Evolutionary conservation across 2,797 vertebrate genomes (phyloP).

Genomic region (Acanthurus tractus): DNA sequence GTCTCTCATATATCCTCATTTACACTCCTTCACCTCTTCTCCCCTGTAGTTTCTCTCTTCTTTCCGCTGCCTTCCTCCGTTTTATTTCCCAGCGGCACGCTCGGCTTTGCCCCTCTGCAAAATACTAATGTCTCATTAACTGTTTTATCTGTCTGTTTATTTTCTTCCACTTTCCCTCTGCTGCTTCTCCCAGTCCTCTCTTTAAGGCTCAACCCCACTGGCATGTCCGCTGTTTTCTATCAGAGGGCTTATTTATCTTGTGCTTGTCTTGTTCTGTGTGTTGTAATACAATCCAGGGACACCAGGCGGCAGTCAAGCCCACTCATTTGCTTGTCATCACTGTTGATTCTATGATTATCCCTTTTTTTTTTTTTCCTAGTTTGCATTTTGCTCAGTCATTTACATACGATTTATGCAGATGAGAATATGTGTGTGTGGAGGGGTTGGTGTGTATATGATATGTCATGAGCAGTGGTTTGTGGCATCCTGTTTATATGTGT

Average conservation of each 20-base stretch:
- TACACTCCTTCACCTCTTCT: conserved; percentile 41
- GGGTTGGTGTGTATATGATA: neutral
- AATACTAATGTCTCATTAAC: conserved; percentile 74
- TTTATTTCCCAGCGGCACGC: conserved; percentile 65
- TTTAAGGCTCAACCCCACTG: conserved; percentile 41
- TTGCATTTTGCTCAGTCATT: conserved; percentile 6
- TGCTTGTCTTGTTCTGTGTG: conserved; percentile 13
- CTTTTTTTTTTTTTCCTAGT: neutral
- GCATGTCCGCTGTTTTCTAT: conserved; percentile 49
- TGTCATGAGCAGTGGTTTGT: conserved; percentile 1
- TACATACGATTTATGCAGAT: conserved; percentile 22
- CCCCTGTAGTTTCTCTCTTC: conserved; percentile 29
- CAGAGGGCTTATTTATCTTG: conserved; percentile 35
- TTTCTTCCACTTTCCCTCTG: conserved; percentile 36
- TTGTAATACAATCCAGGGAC: conserved; percentile 58
- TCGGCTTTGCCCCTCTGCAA: conserved; percentile 51
- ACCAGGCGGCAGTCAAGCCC: conserved; percentile 75
- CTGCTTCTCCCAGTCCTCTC: conserved; percentile 49
- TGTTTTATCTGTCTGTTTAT: conserved; percentile 65
- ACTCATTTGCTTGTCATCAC: conserved; percentile 38
- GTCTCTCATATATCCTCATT: conserved; percentile 58
- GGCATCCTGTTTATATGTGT: neutral
- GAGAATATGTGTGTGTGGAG: conserved; percentile 1
- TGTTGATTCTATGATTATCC: conserved; percentile 29
- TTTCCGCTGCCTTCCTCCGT: conserved; percentile 30